Percentiles rank a stretch among this genome's conserved stretches.
Evolutionary conservation across 2,797 vertebrate genomes (phyloP).

Genomic region (Sitta carolinensis): DNA sequence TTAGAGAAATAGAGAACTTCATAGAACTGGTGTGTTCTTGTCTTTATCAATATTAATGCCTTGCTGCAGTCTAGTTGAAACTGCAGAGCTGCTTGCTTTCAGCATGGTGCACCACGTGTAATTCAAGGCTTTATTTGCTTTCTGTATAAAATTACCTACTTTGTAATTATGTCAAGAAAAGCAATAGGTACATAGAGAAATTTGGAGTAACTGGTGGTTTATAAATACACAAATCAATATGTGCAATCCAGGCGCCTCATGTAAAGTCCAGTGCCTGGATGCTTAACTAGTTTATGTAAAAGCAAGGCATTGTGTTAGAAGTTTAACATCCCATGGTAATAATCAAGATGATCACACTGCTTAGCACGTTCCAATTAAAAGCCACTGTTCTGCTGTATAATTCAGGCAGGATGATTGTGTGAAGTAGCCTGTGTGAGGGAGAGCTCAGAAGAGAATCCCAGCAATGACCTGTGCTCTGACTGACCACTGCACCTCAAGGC

Average conservation of each 20-base stretch:
- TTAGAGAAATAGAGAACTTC: background rate
- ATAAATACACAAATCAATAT: background rate
- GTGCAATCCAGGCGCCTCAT: background rate
- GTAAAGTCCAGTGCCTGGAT: background rate
- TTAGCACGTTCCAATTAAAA: background rate
- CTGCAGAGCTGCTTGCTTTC: background rate
- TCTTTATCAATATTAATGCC: background rate
- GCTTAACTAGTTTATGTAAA: background rate
- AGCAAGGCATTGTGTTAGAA: background rate
- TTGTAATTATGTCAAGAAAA: background rate
- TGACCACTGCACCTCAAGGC: background rate
- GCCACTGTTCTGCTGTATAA: background rate
- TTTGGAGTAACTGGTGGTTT: background rate
- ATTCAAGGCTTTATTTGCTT: background rate
- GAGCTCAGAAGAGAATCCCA: background rate
- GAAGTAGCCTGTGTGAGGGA: background rate
- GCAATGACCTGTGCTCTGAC: background rate
- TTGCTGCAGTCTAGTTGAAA: background rate
- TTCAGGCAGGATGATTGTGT: background rate
- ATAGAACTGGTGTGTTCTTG: background rate
- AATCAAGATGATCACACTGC: background rate
- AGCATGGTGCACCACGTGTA: background rate
- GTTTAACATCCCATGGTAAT: background rate
- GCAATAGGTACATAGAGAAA: background rate
- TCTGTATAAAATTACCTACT: background rate